Percentiles rank a stretch among this genome's conserved stretches.
Evolutionary conservation across 2,113 vertebrate species (phyloP).

Genomic region (Pituophis catenifer): DNA sequence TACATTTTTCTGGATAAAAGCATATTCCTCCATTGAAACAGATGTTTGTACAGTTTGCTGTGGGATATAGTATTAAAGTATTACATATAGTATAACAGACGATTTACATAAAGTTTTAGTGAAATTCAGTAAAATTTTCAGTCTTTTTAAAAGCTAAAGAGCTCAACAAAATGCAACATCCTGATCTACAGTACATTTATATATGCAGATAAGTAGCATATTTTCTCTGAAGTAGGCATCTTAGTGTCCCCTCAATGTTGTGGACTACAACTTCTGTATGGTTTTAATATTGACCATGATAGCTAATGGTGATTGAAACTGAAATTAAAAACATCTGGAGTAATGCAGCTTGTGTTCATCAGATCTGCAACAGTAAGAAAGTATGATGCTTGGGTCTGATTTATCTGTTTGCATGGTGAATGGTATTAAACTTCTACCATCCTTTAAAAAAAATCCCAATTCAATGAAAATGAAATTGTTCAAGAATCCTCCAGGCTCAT

Average conservation of each 20-base stretch:
- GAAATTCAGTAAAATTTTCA: background rate
- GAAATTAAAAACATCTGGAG: background rate
- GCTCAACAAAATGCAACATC: background rate
- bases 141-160: background rate
- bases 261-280: background rate
- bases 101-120: background rate
- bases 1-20: conserved; percentile 86
- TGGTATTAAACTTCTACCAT: background rate
- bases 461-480: background rate
- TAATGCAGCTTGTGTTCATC: background rate
- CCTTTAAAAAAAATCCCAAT: background rate
- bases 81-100: background rate
- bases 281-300: background rate
- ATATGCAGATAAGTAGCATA: background rate
- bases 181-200: background rate
- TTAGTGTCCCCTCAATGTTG: background rate
- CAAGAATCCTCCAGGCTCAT: background rate
- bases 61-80: conserved; percentile 35
- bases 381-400: background rate
- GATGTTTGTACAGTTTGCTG: conserved; percentile 83
- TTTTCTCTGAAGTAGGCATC: background rate
- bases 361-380: background rate
- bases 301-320: background rate
- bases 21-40: conserved; percentile 88
- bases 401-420: background rate